Evolutionary conservation across 1,140 invertebrate species (phyloP).

Genomic region (Pseudomyrmex concolor): DNA sequence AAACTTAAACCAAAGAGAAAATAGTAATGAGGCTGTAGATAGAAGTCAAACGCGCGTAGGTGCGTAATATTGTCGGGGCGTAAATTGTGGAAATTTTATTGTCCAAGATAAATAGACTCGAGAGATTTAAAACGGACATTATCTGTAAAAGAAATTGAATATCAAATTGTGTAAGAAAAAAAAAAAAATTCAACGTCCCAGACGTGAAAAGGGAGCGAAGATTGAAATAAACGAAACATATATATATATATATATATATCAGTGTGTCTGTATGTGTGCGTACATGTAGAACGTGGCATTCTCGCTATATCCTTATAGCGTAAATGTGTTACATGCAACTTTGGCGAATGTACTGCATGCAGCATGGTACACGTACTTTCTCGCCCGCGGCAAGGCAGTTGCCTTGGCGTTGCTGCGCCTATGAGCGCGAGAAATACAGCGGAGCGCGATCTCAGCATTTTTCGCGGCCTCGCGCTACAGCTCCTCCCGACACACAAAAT

Average conservation of each 20-base stretch:
- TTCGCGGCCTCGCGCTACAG: not conserved
- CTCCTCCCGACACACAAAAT: conserved; percentile 30
- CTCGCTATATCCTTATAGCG: conserved; percentile 15
- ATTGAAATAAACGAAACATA: conserved; percentile 34
- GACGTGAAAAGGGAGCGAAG: conserved; percentile 34
- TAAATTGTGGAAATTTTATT: no score
- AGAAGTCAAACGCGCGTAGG: no score
- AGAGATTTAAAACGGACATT: no score
- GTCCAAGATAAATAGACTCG: no score
- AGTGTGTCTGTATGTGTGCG: not conserved
- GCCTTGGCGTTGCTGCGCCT: conserved; percentile 43
- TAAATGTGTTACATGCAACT: not conserved
- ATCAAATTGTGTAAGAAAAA: conserved; percentile 26
- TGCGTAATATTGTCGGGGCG: no score
- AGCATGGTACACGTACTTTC: conserved; percentile 70
- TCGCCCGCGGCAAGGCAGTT: conserved; percentile 79
- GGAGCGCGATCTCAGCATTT: not conserved
- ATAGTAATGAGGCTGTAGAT: no score
- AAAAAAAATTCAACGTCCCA: conserved; percentile 10
- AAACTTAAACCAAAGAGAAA: no score
- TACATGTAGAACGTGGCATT: conserved; percentile 16
- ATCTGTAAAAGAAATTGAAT: not conserved
- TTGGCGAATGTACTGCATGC: conserved; percentile 9
- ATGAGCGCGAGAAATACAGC: conserved; percentile 7
- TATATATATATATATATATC: no score